Evolutionary conservation across 2,797 vertebrate species (phyloP), one percentile per base, ranked within the genome.

Genomic region (Cirrhinus mrigala): DNA sequence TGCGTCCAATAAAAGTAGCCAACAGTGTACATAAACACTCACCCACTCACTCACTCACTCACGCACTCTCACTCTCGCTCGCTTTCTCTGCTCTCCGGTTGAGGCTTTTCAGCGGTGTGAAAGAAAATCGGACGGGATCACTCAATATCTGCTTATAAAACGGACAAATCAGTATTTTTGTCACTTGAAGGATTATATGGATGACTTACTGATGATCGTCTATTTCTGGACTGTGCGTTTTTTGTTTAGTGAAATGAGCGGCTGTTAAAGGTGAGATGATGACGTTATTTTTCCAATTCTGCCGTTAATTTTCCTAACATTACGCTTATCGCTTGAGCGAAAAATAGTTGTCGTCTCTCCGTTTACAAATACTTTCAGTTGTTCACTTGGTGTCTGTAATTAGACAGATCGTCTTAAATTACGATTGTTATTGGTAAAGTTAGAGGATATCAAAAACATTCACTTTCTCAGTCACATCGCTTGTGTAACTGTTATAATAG

Each of bases 291-390:
- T 62, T 20, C n/a, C 27, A 82, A 46, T 62, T 70, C 14, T 75
- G 24, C 81, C 81, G 81, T 83, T 83, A 83, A 83, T 68, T 76
- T 83, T 77, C 22, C 15, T 54, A 29, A 48, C 56, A 83, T 48
- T 44, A 37, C 27, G 22, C 20, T 56, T n/a, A 58, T 81, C 70
- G 14, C 20, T 58, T 24, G 44, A 82, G 22, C 15, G 14, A 54
- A 69, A 48, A 9, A 18, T 50, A 22, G 15, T 24, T 27, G 40
- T 37, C n/a, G 33, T 73, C 18, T 82, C 48, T 33, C 27, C 24
- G 27, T 74, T 74, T 33, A 60, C 64, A 8, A 29, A 29, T 46
- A 44, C 22, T 29, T 46, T 6, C 20, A 24, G 56, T 15, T 44
- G 12, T 15, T 18, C 29, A 20, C 8, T 60, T 9, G 4, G 22